These are phyloP conservation scores for Dorcus hopei DNA, from an alignment of 2,888 invertebrate species.

Conservation along the genomic window DNA sequence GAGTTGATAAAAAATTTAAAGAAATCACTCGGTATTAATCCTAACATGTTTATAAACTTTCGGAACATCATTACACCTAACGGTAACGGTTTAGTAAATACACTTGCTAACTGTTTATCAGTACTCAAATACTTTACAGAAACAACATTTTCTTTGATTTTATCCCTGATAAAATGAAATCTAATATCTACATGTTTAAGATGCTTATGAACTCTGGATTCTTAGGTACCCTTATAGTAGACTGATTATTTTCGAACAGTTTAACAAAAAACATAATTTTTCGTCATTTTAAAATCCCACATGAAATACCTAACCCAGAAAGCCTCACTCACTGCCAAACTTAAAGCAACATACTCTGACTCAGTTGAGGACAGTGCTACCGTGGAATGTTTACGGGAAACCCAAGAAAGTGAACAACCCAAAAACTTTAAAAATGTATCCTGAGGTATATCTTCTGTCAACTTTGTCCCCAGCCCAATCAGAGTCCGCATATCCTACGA, in stretches of 20 bases:
- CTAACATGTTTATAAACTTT: too few relatives aligned
- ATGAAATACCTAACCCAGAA: slow-evolving; percentile 21
- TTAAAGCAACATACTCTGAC: slow-evolving; percentile 19
- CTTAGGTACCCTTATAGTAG: slow-evolving; percentile 13
- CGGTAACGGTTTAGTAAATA: slow-evolving; percentile 6
- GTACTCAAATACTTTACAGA: not conserved
- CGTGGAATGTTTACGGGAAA: too few relatives aligned
- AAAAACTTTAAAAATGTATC: slow-evolving; percentile 19
- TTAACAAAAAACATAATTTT: slow-evolving; percentile 1
- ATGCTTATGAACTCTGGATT: slow-evolving; percentile 18
- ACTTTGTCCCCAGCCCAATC: slow-evolving; percentile 20
- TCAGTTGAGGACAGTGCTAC: slow-evolving; percentile 21
- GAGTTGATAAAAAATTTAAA: too few relatives aligned
- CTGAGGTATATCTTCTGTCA: slow-evolving; percentile 18
- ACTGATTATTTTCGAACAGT: slow-evolving; percentile 20
- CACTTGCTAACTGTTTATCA: not conserved
- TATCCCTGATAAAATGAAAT: slow-evolving; percentile 6
- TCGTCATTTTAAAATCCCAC: slow-evolving; percentile 11
- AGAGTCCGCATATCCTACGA: slow-evolving; percentile 24
- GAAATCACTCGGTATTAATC: too few relatives aligned
- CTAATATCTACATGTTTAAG: slow-evolving; percentile 8
- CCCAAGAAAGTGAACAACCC: slow-evolving; percentile 17
- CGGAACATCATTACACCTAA: not conserved
- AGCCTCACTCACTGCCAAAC: slow-evolving; percentile 19
- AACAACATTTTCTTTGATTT: slow-evolving; percentile 5